phyloP scores from a whole-genome alignment of 2,113 vertebrate genomes.

The Siniperca chuatsi region DNA sequence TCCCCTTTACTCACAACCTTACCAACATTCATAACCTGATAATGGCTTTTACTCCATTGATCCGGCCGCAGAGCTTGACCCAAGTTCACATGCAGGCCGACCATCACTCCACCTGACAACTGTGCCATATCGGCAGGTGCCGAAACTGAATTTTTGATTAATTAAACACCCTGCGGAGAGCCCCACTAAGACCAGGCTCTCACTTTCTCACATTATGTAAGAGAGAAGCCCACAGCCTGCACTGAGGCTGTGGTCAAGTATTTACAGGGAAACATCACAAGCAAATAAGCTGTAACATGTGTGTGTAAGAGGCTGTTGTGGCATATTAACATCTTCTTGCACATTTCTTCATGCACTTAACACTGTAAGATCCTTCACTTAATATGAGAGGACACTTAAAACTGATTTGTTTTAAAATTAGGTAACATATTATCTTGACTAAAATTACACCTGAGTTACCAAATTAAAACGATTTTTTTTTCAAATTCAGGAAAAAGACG shows the following conservation, averaged over 20 bases:
- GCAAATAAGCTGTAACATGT: not conserved
- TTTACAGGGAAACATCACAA: conserved; percentile 3
- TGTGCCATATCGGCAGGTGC: conserved; percentile 71
- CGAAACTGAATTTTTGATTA: conserved; percentile 66
- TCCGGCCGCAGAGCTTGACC: conserved; percentile 70
- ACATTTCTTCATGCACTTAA: not conserved
- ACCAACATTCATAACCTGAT: conserved; percentile 77
- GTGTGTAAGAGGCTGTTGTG: not conserved
- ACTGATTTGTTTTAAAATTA: not conserved
- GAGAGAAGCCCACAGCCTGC: conserved; percentile 8
- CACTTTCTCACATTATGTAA: conserved; percentile 72
- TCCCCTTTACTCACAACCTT: conserved; percentile 50
- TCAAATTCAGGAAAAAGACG: not conserved
- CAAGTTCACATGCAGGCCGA: conserved; percentile 41
- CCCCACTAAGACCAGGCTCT: conserved; percentile 23
- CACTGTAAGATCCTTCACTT: not conserved
- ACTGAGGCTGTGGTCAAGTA: not conserved
- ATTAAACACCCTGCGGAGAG: conserved; percentile 62
- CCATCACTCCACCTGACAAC: conserved; percentile 58
- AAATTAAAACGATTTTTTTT: not conserved
- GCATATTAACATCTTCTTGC: not conserved
- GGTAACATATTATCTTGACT: not conserved
- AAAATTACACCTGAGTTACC: no score
- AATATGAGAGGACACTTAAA: not conserved
- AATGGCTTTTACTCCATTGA: conserved; percentile 82